Evolutionary conservation across 2,888 invertebrate species (phyloP).

Genomic region (Ceraclea dissimilis): DNA sequence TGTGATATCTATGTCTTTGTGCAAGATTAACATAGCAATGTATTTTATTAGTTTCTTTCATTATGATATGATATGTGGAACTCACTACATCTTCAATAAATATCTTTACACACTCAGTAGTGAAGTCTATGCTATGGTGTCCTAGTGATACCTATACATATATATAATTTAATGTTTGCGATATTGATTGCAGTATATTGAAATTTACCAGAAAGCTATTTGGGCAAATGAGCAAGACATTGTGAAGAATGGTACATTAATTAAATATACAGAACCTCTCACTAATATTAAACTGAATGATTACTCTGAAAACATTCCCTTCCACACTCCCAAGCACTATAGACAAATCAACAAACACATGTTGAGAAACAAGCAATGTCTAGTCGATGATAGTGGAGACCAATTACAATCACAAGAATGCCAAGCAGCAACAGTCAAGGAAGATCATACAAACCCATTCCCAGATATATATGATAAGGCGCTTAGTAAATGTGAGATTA

Average conservation of each 20-base stretch:
- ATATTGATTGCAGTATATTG: slow-evolving; percentile 35
- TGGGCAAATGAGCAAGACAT: slow-evolving; percentile 35
- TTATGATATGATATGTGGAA: too few relatives aligned
- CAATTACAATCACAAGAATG: background rate
- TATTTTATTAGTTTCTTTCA: too few relatives aligned
- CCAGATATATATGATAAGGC: slow-evolving; percentile 19
- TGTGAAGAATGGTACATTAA: slow-evolving; percentile 32
- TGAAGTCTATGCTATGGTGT: too few relatives aligned
- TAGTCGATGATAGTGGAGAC: background rate
- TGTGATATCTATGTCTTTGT: too few relatives aligned
- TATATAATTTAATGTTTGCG: background rate
- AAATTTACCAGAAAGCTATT: slow-evolving; percentile 37
- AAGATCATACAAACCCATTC: slow-evolving; percentile 22
- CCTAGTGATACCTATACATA: too few relatives aligned
- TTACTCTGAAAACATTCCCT: slow-evolving; percentile 11
- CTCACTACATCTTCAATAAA: too few relatives aligned
- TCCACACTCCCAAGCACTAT: slow-evolving; percentile 5
- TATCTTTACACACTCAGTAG: too few relatives aligned
- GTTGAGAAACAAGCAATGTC: background rate
- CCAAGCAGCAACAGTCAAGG: background rate
- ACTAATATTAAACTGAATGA: slow-evolving; percentile 18
- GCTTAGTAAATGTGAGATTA: slow-evolving; percentile 15
- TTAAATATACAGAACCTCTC: slow-evolving; percentile 26
- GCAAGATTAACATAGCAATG: too few relatives aligned
- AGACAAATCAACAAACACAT: slow-evolving; percentile 26